These are phyloP conservation scores for Tor tambroides DNA, from an alignment of 2,113 vertebrate species.

Conservation along the genomic window DNA sequence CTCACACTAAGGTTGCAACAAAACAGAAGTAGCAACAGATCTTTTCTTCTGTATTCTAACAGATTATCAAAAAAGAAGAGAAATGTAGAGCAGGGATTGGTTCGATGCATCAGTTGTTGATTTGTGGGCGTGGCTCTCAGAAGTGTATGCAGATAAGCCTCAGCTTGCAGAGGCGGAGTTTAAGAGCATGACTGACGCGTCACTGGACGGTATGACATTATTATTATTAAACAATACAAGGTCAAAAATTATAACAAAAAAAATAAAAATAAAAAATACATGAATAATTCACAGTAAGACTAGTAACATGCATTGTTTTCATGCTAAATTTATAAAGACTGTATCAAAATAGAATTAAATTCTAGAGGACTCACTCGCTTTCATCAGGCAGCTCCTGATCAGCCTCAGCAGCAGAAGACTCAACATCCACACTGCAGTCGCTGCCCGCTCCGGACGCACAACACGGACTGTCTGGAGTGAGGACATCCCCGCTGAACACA, in stretches of 20 bases:
- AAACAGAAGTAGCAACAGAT: too few relatives aligned
- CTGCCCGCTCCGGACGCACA: conserved; percentile 80
- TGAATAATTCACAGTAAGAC: neutral
- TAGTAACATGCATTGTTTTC: too few relatives aligned
- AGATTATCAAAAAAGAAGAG: neutral
- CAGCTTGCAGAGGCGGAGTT: neutral
- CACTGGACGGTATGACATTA: neutral
- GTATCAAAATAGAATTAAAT: too few relatives aligned
- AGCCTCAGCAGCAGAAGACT: conserved; percentile 83
- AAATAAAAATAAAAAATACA: neutral
- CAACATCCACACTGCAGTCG: conserved; percentile 75
- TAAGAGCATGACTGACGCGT: neutral
- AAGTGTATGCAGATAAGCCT: neutral
- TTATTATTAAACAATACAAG: too few relatives aligned
- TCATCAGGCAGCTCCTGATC: conserved; percentile 81
- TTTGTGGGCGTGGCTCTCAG: neutral
- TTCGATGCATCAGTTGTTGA: neutral
- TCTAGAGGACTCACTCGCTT: conserved; percentile 75
- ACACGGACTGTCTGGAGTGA: conserved; percentile 77
- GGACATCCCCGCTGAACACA: conserved; percentile 81
- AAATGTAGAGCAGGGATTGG: neutral
- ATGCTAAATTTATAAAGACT: too few relatives aligned
- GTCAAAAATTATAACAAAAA: too few relatives aligned
- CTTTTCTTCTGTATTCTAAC: neutral
- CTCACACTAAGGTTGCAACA: too few relatives aligned